Conservation (phyloP, 2,113 vertebrate genomes). For the Reinhardtius hippoglossoides region DNA sequence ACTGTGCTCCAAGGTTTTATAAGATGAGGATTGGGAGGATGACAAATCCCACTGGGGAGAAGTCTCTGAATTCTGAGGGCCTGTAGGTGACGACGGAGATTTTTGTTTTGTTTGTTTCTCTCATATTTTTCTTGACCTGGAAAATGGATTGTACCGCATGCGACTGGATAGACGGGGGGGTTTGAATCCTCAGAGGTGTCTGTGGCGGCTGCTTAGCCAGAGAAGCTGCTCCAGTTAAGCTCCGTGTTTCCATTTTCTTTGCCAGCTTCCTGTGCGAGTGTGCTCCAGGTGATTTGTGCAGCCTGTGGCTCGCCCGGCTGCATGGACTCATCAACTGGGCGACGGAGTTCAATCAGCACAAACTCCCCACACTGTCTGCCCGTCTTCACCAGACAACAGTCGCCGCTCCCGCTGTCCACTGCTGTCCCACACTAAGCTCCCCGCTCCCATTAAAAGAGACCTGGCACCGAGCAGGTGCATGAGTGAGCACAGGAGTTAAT, state of each 20-base stretch:
- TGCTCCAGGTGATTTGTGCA: conserved; percentile 39
- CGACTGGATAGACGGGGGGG: conserved; percentile 8
- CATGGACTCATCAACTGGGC: conserved; percentile 31
- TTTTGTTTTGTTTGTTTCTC: background rate
- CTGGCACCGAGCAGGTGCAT: conserved; percentile 27
- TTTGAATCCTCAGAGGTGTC: conserved; percentile 31
- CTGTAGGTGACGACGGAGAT: background rate
- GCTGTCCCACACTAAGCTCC: conserved; percentile 8
- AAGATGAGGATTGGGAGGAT: background rate
- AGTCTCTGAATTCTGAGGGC: background rate
- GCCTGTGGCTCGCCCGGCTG: conserved; percentile 37
- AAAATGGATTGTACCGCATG: conserved; percentile 36
- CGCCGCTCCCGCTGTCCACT: conserved; percentile 10
- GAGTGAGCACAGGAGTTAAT: conserved; percentile 35
- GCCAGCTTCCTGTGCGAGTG: conserved; percentile 24
- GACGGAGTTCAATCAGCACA: conserved; percentile 53
- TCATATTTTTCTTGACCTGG: conserved; percentile 11
- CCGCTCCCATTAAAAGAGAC: conserved; percentile 10
- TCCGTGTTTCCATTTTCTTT: conserved; percentile 18
- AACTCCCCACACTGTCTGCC: conserved; percentile 38
- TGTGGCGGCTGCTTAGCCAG: conserved; percentile 23
- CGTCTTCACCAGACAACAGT: conserved; percentile 27
- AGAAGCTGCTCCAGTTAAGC: conserved; percentile 42
- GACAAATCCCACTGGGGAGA: conserved; percentile 15
- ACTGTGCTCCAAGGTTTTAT: background rate